These are phyloP conservation scores for Eciton burchellii DNA, from an alignment of 1,140 invertebrate species.

Conservation along the genomic window DNA sequence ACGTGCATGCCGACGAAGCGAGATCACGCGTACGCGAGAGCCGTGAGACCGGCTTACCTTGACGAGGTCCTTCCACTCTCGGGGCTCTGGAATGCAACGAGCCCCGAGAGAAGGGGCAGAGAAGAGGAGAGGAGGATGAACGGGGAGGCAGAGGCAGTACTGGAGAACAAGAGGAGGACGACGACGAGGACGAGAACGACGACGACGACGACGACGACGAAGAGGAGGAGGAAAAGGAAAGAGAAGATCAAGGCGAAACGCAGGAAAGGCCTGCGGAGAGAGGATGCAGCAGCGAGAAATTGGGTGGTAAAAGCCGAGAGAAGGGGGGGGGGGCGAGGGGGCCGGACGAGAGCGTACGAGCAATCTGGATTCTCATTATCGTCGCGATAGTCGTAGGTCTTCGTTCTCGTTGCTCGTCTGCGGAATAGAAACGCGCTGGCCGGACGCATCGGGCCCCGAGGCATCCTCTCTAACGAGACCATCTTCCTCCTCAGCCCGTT, in stretches of 20 bases:
- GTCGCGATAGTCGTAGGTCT: neutral
- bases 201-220: too few relatives aligned
- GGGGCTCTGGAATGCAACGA: conserved; percentile 78
- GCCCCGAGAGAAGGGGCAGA: conserved; percentile 63
- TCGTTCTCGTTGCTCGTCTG: neutral
- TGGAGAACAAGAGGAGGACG: neutral
- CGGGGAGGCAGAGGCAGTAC: neutral
- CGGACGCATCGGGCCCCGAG: conserved; percentile 17
- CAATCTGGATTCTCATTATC: conserved; percentile 58
- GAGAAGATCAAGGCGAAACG: conserved; percentile 36
- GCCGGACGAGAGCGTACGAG: conserved; percentile 10
- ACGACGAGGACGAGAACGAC: too few relatives aligned
- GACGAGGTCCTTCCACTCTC: conserved; percentile 85
- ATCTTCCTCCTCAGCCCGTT: conserved; percentile 48
- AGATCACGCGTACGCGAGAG: conserved; percentile 65
- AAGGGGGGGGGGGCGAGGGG: neutral
- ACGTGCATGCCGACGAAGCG: conserved; percentile 66
- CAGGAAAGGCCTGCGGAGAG: conserved; percentile 18
- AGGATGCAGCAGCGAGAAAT: conserved; percentile 42
- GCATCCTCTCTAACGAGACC: conserved; percentile 46
- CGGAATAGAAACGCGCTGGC: conserved; percentile 43
- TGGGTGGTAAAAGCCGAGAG: conserved; percentile 65
- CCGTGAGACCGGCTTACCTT: conserved; percentile 82
- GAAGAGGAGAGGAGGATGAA: conserved; percentile 56
- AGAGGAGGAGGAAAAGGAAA: conserved; percentile 47